These are phyloP conservation scores for Numenius arquata DNA, from an alignment of 2,113 vertebrate species.

Conservation along the genomic window DNA sequence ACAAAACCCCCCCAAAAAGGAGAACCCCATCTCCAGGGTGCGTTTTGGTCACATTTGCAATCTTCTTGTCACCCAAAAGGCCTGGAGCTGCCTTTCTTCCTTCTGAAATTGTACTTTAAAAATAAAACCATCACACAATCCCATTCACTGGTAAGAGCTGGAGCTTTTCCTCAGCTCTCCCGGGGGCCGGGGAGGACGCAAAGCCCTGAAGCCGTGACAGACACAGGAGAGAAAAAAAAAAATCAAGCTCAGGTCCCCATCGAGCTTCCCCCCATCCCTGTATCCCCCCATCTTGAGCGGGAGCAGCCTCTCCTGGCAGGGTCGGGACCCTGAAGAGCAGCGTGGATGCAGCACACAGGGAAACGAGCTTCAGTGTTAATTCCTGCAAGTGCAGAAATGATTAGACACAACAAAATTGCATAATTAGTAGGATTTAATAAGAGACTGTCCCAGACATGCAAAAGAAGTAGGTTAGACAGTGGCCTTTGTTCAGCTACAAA, in stretches of 20 bases:
- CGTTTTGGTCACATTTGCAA: neutral
- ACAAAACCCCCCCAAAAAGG: neutral
- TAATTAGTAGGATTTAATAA: slow-evolving; percentile 60
- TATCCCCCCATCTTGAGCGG: neutral
- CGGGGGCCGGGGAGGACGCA: neutral
- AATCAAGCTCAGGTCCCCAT: neutral
- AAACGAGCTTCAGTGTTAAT: neutral
- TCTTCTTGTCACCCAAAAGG: neutral
- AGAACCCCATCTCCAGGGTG: neutral
- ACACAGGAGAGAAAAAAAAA: neutral
- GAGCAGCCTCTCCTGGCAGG: neutral
- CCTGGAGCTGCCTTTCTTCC: neutral
- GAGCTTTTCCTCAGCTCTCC: neutral
- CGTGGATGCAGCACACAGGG: neutral
- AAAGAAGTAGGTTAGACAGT: slow-evolving; percentile 46
- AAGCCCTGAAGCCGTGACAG: neutral
- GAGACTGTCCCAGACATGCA: slow-evolving; percentile 45
- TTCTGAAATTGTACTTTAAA: neutral
- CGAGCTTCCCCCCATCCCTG: fast-evolving
- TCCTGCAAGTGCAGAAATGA: slow-evolving; percentile 29
- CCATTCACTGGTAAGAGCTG: neutral
- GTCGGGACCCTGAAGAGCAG: neutral
- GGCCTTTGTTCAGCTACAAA: slow-evolving; percentile 63
- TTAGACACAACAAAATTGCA: slow-evolving; percentile 45
- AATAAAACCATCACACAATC: neutral